phyloP scores from a whole-genome alignment of 2,888 invertebrate genomes.

The Hyposoter dolosus region DNA sequence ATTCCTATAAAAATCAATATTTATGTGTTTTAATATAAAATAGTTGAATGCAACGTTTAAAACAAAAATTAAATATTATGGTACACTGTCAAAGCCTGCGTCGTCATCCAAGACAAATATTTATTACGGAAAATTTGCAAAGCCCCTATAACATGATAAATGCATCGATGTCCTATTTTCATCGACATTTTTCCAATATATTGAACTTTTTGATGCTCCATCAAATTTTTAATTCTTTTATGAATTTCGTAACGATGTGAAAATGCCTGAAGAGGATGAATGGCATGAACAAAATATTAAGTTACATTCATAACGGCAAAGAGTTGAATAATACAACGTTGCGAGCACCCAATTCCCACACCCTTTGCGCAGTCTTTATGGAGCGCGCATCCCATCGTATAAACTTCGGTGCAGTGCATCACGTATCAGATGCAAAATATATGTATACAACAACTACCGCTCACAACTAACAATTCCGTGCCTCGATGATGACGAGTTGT shows the following conservation, averaged over 20 bases:
- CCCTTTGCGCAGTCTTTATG: conserved; percentile 51
- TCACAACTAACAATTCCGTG: conserved; percentile 49
- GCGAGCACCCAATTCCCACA: conserved; percentile 63
- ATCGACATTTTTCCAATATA: too few species aligned
- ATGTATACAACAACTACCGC: conserved; percentile 44
- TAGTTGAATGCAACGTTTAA: too few species aligned
- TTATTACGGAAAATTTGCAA: too few species aligned
- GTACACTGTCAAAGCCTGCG: too few species aligned
- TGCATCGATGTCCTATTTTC: too few species aligned
- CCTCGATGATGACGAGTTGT: conserved; percentile 57
- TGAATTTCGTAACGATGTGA: not conserved
- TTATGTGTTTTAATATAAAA: too few species aligned
- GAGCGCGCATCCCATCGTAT: conserved; percentile 36
- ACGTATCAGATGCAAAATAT: conserved; percentile 19
- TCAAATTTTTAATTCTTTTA: not conserved
- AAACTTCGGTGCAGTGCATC: conserved; percentile 32
- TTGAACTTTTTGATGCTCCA: too few species aligned
- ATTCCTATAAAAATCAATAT: not conserved
- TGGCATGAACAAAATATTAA: conserved; percentile 11
- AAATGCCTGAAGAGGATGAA: not conserved
- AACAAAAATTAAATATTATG: too few species aligned
- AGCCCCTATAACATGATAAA: too few species aligned
- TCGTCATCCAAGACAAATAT: too few species aligned
- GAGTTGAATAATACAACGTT: conserved; percentile 5
- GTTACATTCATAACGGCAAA: conserved; percentile 14